These are phyloP conservation scores for Macaca mulatta DNA, from an alignment of 2,113 vertebrate species.

Conservation along the genomic window DNA sequence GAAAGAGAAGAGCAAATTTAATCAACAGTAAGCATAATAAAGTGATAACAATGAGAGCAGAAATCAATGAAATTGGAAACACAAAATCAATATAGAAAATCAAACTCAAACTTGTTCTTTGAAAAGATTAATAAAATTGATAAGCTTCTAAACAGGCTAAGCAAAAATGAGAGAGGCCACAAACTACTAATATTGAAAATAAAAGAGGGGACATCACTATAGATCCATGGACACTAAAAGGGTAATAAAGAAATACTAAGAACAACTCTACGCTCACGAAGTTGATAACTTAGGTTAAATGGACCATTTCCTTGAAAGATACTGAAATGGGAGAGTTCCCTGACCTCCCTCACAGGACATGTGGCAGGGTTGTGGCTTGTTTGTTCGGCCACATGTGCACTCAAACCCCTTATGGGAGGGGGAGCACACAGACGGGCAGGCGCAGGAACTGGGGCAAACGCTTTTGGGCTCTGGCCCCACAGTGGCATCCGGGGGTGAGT, in stretches of 20 bases:
- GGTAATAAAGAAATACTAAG: background rate
- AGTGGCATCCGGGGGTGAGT: too few relatives aligned
- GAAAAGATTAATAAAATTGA: background rate
- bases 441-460: too few relatives aligned
- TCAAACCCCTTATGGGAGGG: too few relatives aligned
- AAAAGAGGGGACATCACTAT: background rate
- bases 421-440: too few relatives aligned
- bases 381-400: too few relatives aligned
- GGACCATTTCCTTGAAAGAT: background rate
- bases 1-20: background rate
- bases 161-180: background rate
- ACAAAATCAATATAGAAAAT: background rate
- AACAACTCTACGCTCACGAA: background rate
- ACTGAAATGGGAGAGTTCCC: too few relatives aligned
- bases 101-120: background rate
- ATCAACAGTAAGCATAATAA: background rate
- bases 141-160: background rate
- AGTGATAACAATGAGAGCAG: background rate
- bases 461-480: too few relatives aligned
- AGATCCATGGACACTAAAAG: background rate
- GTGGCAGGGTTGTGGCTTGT: too few relatives aligned
- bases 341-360: too few relatives aligned
- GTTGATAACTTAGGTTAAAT: background rate
- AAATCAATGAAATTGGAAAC: background rate
- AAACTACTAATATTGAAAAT: background rate